Conservation (phyloP, 2,888 invertebrate genomes). For the Sminthurides aquaticus region DNA sequence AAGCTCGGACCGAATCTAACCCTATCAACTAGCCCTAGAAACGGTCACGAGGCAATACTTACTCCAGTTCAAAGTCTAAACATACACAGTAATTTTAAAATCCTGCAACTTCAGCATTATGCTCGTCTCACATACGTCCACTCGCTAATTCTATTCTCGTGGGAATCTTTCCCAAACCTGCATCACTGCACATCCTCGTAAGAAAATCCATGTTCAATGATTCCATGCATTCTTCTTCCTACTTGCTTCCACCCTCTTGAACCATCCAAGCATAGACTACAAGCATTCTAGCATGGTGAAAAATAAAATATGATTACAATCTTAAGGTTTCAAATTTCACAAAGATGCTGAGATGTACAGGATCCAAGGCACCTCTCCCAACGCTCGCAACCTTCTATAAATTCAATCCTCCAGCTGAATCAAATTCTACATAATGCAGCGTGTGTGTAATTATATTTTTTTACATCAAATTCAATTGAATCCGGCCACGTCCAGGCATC, state of each 20-base stretch:
- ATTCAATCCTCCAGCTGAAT: too few relatives aligned
- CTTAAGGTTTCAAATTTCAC: not conserved
- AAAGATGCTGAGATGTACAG: not conserved
- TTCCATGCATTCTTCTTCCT: too few relatives aligned
- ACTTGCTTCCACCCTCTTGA: not conserved
- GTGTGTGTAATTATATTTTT: not conserved
- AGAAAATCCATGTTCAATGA: too few relatives aligned
- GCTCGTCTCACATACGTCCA: too few relatives aligned
- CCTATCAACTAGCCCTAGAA: too few relatives aligned
- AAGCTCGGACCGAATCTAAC: not conserved
- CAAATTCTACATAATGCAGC: not conserved
- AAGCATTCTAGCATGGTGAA: not conserved
- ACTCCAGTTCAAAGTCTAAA: not conserved
- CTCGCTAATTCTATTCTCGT: not conserved
- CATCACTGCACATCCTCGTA: too few relatives aligned
- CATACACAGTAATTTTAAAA: too few relatives aligned
- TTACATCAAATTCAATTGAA: not conserved
- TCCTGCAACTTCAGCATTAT: too few relatives aligned
- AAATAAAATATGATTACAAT: not conserved
- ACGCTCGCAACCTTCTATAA: too few relatives aligned
- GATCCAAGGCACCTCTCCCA: too few relatives aligned
- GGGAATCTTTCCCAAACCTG: too few relatives aligned
- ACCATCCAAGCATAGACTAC: not conserved
- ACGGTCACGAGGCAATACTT: too few relatives aligned
- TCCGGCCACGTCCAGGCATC: not conserved